These are phyloP conservation scores for Scytalopus superciliaris DNA, from an alignment of 2,113 vertebrate species.

Conservation along the genomic window DNA sequence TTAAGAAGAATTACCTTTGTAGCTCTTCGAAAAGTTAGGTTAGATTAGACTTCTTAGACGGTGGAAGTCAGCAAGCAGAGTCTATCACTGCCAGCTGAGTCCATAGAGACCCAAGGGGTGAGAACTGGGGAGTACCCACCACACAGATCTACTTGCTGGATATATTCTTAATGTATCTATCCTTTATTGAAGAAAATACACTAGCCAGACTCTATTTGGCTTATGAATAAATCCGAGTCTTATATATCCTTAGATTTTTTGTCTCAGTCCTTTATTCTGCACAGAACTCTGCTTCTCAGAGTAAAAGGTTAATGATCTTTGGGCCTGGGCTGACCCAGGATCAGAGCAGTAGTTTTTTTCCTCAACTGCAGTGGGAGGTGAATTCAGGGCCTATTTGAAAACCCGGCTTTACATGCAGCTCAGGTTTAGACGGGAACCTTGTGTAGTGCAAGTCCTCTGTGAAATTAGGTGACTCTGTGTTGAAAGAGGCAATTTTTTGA, in stretches of 20 bases:
- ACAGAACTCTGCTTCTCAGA: background rate
- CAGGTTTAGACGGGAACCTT: slow-evolving; percentile 52
- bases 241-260: background rate
- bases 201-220: background rate
- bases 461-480: slow-evolving; percentile 64
- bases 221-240: background rate
- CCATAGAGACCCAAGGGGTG: background rate
- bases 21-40: background rate
- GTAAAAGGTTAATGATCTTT: slow-evolving; percentile 7
- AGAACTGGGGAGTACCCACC: background rate
- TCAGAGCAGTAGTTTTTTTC: background rate
- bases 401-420: slow-evolving; percentile 53
- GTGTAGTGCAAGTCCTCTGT: slow-evolving; percentile 46
- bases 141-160: background rate
- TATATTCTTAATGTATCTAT: background rate
- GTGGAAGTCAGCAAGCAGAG: background rate
- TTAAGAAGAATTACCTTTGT: background rate
- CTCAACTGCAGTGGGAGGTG: background rate
- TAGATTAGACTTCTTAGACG: background rate
- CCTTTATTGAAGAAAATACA: background rate
- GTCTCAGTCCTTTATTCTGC: background rate
- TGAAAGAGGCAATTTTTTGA: slow-evolving; percentile 72
- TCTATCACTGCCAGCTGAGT: background rate
- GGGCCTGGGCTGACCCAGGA: background rate
- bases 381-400: background rate